These are phyloP conservation scores for Crocidura indochinensis DNA, from an alignment of 2,797 vertebrate species.

Conservation along the genomic window DNA sequence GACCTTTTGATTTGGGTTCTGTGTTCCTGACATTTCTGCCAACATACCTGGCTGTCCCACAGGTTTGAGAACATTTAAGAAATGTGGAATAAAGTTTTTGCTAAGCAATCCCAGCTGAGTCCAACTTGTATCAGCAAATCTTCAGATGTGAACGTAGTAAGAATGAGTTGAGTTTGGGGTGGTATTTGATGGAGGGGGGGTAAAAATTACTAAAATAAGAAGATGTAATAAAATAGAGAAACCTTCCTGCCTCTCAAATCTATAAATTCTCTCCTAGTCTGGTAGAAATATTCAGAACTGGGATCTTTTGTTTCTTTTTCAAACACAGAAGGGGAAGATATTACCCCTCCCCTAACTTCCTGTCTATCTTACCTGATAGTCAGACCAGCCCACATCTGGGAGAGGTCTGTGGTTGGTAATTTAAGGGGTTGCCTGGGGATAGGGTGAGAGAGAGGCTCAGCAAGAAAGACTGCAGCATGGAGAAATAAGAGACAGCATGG, in stretches of 20 bases:
- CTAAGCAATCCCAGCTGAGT: not conserved
- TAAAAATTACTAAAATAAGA: not conserved
- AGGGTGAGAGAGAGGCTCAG: too few relatives aligned
- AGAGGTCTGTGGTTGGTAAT: too few relatives aligned
- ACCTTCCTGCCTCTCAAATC: not conserved
- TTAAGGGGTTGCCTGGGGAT: too few relatives aligned
- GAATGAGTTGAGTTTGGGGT: not conserved
- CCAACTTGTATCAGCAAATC: not conserved
- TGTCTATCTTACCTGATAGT: too few relatives aligned
- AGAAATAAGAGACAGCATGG: too few relatives aligned
- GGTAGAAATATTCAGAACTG: too few relatives aligned
- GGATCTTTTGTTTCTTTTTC: too few relatives aligned
- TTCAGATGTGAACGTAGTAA: not conserved
- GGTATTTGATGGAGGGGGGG: too few relatives aligned
- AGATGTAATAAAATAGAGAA: not conserved
- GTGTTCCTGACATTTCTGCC: not conserved
- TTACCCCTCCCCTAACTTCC: too few relatives aligned
- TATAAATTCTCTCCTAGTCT: not conserved
- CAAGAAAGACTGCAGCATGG: too few relatives aligned
- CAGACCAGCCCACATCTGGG: too few relatives aligned
- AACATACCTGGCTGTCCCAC: conserved; percentile 4
- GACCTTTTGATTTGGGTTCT: not conserved
- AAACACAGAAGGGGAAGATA: too few relatives aligned
- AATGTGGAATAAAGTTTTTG: not conserved
- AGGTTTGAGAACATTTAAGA: not conserved